Base-by-base conservation (phyloP, 2,888 invertebrate species). In the Opisthograptis luteolata region DNA sequence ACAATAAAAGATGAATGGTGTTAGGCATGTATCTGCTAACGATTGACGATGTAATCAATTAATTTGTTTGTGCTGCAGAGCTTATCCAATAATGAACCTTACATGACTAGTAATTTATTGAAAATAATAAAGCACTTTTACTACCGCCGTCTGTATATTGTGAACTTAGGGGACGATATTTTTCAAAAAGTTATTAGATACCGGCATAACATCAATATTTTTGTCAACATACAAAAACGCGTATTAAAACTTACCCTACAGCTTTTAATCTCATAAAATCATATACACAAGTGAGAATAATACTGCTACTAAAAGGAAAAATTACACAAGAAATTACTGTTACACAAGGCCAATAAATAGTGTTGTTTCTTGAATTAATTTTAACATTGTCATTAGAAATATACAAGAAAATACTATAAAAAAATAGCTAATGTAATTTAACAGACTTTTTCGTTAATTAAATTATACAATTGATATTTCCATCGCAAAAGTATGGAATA, bases 211-310 rank as follows among this genome's bases (percentile, higher is more conserved):
- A 44, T 8, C 10, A 37, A 20, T 25, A 9, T 12, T 43, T 22
- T 4, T 25, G n/a, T 25, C 12, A 39, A 31, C n/a, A 24, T 15
- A 32, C 3, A 17, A 32, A 25, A 25, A 17, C 8, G 9, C 10
- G 14, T 34, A 7, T 24, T 8, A 35, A 40, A 41, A 41, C 46
- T 66, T 67, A 74, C 9, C 37, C 64, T 69, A 73, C 24, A 54
- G 42, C 40, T 58, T 62, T 61, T 62, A 68, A 71, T 71, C 62
- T 67, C 68, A 60, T 64, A 48, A 68, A 66, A 47, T 68, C 58
- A 66, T 70, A 70, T 68, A 70, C 66, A 75, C 62, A 75, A 71
- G 66, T 62, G 64, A 68, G 59, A 68, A 76, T 80, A 81, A 81
- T 81, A 81, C 81, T 79, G 81, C 58, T 73, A 65, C 48, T 58